Base-by-base conservation (phyloP, 2,888 invertebrate species). In the Chalcosyrphus nemorum region DNA sequence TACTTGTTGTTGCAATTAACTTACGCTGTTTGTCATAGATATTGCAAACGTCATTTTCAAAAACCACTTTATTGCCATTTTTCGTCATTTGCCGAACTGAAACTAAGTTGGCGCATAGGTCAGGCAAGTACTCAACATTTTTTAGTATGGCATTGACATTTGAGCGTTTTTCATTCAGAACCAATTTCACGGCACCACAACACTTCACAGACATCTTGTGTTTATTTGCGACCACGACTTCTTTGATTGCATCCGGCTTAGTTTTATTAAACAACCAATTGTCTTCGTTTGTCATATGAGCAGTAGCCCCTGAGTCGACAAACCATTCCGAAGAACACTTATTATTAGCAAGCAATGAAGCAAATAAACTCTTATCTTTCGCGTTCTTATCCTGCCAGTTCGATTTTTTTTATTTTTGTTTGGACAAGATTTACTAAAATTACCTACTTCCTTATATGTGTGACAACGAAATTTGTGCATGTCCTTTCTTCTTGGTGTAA, bases 51-150 rank as follows among this genome's bases (percentile, higher is more conserved):
- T 24, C 24, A 24, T 24, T 24, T 4, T 24, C 24, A 76, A 88
- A 87, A 24, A 86, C 50, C 0, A 87, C 77, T 84, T 50, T 85
- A 7, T 86, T 86, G 2, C 86, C 81, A 52, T 75, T 75, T 71
- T 78, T 72, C 2, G 76, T 75, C 63, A 86, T 76, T 29, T 86
- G 77, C 1, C 84, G 38, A 9, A 86, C 75, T 17, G 81, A 86
- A 4, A 86, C 19, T 15, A 86, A 41, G 15, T 81, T 86, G 24
- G 65, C 78, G 32, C 72, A 74, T 15, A 70, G 19, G 2, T 76
- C 50, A 68, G 77, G 75, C 15, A 86, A 43, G 45, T 52, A 74
- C 13, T 76, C 66, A 7, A 80, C 61, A 63, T 65, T 72, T 66
- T 72, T 43, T 45, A 82, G 17, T 2, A 4, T 24, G 3, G 29